A percentile compares a stretch with the other conserved stretches of the same genome.
These are phyloP conservation scores for Nestor notabilis DNA, from an alignment of 2,113 vertebrate species.

Conservation along the genomic window DNA sequence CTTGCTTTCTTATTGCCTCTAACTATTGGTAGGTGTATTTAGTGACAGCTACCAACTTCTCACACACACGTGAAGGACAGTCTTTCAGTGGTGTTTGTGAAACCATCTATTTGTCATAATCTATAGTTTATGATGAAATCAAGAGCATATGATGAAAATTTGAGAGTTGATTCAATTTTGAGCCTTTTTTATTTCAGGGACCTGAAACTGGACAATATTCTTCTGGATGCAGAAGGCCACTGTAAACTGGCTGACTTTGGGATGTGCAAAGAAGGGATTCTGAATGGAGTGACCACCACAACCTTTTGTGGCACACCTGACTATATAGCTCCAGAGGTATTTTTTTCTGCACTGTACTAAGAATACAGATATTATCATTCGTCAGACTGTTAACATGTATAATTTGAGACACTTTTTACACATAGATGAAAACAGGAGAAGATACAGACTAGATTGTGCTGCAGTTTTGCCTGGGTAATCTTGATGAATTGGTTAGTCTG, in stretches of 20 bases:
- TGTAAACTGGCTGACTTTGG: conserved; percentile 99
- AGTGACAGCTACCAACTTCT: neutral
- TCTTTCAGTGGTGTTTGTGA: neutral
- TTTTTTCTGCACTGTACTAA: neutral
- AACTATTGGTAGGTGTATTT: neutral
- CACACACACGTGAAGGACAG: rapidly evolving
- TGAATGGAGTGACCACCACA: conserved; percentile 94
- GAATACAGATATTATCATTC: neutral
- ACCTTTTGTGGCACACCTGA: conserved; percentile 98
- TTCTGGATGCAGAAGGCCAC: conserved; percentile 97
- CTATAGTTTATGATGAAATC: neutral
- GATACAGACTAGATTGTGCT: neutral
- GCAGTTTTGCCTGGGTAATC: neutral
- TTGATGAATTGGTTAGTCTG: neutral
- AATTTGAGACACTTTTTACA: neutral
- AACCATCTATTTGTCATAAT: neutral
- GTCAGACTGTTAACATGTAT: neutral
- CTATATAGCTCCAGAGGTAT: conserved; percentile 97
- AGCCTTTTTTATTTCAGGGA: conserved; percentile 80
- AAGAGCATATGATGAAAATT: neutral
- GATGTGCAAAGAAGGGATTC: conserved; percentile 98
- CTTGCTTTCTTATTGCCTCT: neutral
- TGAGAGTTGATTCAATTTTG: neutral
- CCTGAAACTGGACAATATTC: conserved; percentile 99
- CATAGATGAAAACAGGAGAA: neutral